phyloP scores from a whole-genome alignment of 2,797 vertebrate species.

The Glossophaga mutica region DNA sequence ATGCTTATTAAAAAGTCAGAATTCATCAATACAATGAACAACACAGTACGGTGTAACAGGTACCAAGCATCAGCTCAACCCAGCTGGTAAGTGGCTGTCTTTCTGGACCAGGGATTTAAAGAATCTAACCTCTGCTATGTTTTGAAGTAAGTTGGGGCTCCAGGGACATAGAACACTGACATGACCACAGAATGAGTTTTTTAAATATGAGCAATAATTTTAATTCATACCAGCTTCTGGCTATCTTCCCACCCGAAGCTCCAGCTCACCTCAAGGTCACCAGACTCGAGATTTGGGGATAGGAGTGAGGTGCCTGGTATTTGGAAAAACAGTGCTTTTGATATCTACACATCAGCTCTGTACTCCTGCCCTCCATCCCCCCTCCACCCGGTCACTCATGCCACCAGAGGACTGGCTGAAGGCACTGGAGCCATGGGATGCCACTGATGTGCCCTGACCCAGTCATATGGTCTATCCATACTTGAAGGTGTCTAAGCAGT shows the following conservation, averaged over 20 bases:
- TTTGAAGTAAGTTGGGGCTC: background rate
- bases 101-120: background rate
- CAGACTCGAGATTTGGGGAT: background rate
- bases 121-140: background rate
- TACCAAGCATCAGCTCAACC: background rate
- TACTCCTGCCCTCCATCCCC: background rate
- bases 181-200: background rate
- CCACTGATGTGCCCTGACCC: background rate
- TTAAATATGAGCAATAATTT: constrained; percentile 6
- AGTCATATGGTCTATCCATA: background rate
- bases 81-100: background rate
- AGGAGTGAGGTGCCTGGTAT: background rate
- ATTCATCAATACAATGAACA: background rate
- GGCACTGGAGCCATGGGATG: accelerated
- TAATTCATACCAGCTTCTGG: background rate
- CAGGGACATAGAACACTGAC: background rate
- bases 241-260: background rate
- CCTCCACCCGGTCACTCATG: background rate
- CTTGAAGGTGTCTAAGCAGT: background rate
- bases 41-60: accelerated
- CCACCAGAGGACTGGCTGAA: background rate
- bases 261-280: background rate
- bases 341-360: background rate
- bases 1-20: background rate
- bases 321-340: background rate